These are phyloP conservation scores for Aporophyla nigra DNA, from an alignment of 2,888 invertebrate species.

Conservation along the genomic window DNA sequence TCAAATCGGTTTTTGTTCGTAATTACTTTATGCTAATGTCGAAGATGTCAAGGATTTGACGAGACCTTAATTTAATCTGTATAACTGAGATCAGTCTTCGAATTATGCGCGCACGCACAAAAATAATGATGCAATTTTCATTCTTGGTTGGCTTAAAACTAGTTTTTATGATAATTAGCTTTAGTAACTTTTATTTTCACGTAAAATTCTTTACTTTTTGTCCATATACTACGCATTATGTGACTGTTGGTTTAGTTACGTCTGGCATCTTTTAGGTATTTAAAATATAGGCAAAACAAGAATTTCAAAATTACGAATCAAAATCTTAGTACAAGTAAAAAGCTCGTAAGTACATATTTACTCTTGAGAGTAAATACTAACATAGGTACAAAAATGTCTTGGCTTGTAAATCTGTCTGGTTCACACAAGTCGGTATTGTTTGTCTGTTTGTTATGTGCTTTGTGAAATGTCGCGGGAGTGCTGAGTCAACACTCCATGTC, in stretches of 20 bases:
- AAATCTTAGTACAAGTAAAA: not conserved
- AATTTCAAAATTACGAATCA: not conserved
- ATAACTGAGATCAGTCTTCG: conserved; percentile 42
- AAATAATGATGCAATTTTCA: conserved; percentile 49
- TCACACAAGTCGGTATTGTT: conserved; percentile 29
- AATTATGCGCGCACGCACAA: conserved; percentile 38
- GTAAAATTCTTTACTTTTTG: conserved; percentile 1
- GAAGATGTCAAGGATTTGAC: conserved; percentile 69
- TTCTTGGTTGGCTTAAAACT: conserved; percentile 34
- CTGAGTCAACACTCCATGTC: conserved; percentile 35
- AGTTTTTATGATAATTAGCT: conserved; percentile 18
- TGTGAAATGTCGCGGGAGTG: conserved; percentile 51
- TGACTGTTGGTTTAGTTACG: too few species aligned
- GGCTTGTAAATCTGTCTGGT: conserved; percentile 23
- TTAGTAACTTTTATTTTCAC: conserved; percentile 15
- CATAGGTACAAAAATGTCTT: conserved; percentile 6
- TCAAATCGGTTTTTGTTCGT: conserved; percentile 68
- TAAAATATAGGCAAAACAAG: not conserved
- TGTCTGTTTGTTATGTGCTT: conserved; percentile 45
- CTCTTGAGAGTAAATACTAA: conserved; percentile 21
- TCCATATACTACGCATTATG: not conserved
- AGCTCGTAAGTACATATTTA: not conserved
- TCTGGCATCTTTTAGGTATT: not conserved
- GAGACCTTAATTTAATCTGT: conserved; percentile 69
- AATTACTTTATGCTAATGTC: conserved; percentile 67